phyloP scores from a whole-genome alignment of 2,797 vertebrate genomes.

The Champsocephalus esox region DNA sequence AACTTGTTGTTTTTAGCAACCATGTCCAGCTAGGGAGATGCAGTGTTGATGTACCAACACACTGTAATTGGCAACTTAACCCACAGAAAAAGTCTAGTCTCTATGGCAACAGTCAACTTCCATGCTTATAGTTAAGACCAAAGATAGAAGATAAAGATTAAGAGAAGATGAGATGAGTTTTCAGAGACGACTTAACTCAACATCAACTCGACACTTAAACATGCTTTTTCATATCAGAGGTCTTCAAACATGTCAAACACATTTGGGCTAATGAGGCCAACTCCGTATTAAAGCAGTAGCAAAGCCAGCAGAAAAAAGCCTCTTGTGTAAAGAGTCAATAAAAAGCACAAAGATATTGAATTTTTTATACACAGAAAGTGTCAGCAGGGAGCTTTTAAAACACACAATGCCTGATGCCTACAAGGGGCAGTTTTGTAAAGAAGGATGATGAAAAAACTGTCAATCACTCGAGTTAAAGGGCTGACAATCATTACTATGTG shows the following conservation, averaged over 20 bases:
- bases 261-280: constrained; percentile 33
- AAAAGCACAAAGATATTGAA: constrained; percentile 63
- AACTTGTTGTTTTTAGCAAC: neutral
- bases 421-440: constrained; percentile 18
- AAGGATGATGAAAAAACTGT: constrained; percentile 35
- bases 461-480: constrained; percentile 44
- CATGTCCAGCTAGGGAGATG: constrained; percentile 38
- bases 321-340: constrained; percentile 57
- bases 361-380: constrained; percentile 54
- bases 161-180: constrained; percentile 27
- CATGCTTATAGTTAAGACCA: constrained; percentile 33
- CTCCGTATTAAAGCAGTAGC: constrained; percentile 40
- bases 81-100: constrained; percentile 67
- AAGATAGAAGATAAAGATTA: neutral
- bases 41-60: constrained; percentile 63
- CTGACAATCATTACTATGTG: constrained; percentile 22
- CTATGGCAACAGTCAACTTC: constrained; percentile 78
- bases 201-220: neutral
- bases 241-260: constrained; percentile 24
- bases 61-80: constrained; percentile 80
- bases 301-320: constrained; percentile 35
- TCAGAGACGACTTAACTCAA: constrained; percentile 18
- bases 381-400: constrained; percentile 55
- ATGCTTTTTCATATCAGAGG: constrained; percentile 25
- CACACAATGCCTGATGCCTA: constrained; percentile 28